A percentile compares a stretch with the other conserved stretches of the same genome.
Conservation (phyloP, 2,113 vertebrate genomes). For the Cairina moschata region DNA sequence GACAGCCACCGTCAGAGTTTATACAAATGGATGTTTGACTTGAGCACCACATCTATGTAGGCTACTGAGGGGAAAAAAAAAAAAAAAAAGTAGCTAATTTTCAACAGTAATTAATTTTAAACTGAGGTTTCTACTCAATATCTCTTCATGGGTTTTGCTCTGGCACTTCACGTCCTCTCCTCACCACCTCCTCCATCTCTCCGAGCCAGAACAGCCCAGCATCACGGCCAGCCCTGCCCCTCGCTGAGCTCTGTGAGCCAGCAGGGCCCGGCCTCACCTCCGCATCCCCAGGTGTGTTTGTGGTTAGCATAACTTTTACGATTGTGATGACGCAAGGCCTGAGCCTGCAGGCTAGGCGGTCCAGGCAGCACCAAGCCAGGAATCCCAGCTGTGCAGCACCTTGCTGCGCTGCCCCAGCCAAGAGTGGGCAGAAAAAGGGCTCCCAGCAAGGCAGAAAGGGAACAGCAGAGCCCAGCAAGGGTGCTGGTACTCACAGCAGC, state of each 20-base stretch:
- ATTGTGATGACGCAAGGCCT: rapidly evolving
- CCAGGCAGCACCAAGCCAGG: background rate
- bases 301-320: background rate
- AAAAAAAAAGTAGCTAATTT: background rate
- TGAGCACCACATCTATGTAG: rapidly evolving
- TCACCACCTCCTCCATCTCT: background rate
- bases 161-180: background rate
- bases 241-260: background rate
- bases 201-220: rapidly evolving
- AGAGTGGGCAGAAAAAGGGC: background rate
- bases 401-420: background rate
- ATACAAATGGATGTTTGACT: background rate
- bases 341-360: background rate
- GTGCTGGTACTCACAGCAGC: background rate
- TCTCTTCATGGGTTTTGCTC: background rate
- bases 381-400: background rate
- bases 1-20: background rate
- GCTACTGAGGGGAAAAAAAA: background rate
- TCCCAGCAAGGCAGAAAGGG: background rate
- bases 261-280: background rate
- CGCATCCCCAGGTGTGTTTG: background rate
- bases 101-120: background rate
- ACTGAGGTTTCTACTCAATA: background rate
- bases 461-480: background rate
- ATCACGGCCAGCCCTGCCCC: background rate